phyloP scores from a whole-genome alignment of 1,140 invertebrate species.

The Drosophila erecta region DNA sequence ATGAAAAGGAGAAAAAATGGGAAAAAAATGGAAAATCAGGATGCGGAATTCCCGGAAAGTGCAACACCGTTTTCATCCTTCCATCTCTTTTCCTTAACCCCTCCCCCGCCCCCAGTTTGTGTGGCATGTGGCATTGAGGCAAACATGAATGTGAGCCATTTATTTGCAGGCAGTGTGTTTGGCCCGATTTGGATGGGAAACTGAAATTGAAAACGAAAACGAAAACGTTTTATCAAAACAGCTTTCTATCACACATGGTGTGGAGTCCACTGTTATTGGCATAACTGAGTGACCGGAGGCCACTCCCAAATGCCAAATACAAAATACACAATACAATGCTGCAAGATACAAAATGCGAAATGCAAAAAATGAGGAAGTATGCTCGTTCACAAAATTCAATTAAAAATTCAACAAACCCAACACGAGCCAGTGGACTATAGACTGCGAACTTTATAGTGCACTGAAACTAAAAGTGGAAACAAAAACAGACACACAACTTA shows the following conservation, averaged over 20 bases:
- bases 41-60: not conserved
- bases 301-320: conserved; percentile 16
- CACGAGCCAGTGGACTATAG: conserved; percentile 33
- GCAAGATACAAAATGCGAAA: not conserved
- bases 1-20: not conserved
- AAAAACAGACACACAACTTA: conserved; percentile 32
- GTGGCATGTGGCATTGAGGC: conserved; percentile 11
- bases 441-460: conserved; percentile 16
- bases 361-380: conserved; percentile 44
- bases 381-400: conserved; percentile 66
- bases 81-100: not conserved
- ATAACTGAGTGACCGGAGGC: conserved; percentile 39
- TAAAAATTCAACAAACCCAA: conserved; percentile 72
- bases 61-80: not conserved
- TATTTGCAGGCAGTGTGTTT: conserved; percentile 19
- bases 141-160: conserved; percentile 16
- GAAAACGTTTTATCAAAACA: conserved; percentile 50
- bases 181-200: not conserved
- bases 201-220: conserved; percentile 28
- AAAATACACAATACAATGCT: not conserved
- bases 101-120: too few species aligned
- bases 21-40: conserved; percentile 2
- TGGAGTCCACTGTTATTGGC: conserved; percentile 17
- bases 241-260: conserved; percentile 39
- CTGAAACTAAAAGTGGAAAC: conserved; percentile 60